A percentile compares a stretch with the other conserved stretches of the same genome.
Evolutionary conservation across 2,888 invertebrate species (phyloP).

Genomic region (Clitarchus hookeri): DNA sequence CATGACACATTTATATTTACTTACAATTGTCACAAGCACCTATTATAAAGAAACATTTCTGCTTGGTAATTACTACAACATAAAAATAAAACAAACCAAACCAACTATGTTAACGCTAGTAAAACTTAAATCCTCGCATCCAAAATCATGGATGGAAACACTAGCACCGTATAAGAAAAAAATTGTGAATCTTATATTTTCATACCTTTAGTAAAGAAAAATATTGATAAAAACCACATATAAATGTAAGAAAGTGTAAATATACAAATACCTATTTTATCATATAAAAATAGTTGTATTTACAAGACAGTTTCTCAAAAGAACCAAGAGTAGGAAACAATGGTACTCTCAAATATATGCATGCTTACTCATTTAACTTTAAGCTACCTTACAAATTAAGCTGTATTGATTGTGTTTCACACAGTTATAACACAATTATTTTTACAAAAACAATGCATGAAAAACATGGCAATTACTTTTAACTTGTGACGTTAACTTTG

Average conservation of each 20-base stretch:
- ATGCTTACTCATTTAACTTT: neutral
- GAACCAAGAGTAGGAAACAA: conserved; percentile 16
- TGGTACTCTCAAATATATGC: neutral
- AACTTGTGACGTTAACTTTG: neutral
- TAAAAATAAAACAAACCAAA: no score
- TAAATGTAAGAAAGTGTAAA: conserved; percentile 2
- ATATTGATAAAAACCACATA: neutral
- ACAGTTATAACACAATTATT: neutral
- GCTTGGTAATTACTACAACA: no score
- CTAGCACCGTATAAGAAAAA: no score
- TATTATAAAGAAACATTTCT: no score
- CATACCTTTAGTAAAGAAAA: neutral
- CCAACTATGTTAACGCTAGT: no score
- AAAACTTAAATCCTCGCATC: no score
- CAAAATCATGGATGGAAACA: no score
- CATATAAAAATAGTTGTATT: conserved; percentile 20
- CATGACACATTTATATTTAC: no score
- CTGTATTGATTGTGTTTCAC: neutral
- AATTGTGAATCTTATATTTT: no score
- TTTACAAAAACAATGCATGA: neutral
- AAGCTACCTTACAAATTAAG: neutral
- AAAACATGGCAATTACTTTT: neutral
- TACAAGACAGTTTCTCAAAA: neutral
- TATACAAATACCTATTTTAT: conserved; percentile 19
- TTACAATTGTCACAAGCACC: no score